Percentiles rank a stretch among this genome's conserved stretches.
Conservation (phyloP, 2,797 vertebrate species). For the Notoglanidium macrostoma region DNA sequence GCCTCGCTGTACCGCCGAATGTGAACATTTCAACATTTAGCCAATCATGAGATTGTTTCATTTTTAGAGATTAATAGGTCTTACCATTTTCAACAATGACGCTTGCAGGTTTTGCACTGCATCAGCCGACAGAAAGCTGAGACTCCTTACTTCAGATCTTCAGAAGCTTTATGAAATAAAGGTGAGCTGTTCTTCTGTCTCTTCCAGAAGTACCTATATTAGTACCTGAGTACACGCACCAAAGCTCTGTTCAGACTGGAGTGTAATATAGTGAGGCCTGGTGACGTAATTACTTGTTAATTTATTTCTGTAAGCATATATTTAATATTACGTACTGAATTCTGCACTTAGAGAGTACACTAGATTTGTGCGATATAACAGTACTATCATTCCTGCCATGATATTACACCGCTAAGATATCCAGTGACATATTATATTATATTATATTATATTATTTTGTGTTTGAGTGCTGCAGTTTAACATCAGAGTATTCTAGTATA, state of each 20-base stretch:
- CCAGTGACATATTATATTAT: too few species aligned
- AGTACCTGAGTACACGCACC: background rate
- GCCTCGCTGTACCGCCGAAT: background rate
- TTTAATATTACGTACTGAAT: too few species aligned
- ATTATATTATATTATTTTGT: background rate
- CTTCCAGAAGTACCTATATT: background rate
- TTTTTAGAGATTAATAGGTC: slow-evolving; percentile 36
- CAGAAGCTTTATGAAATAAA: slow-evolving; percentile 88
- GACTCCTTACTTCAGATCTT: slow-evolving; percentile 90
- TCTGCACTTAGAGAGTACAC: too few species aligned
- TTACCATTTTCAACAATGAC: slow-evolving; percentile 51
- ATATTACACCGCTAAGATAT: too few species aligned
- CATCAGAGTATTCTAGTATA: too few species aligned
- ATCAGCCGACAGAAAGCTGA: slow-evolving; percentile 86
- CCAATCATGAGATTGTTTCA: background rate
- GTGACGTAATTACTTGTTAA: background rate
- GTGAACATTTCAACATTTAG: background rate
- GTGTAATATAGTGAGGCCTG: too few species aligned
- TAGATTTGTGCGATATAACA: too few species aligned
- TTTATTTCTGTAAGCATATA: too few species aligned
- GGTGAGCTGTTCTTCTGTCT: slow-evolving; percentile 69
- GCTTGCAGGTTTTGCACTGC: slow-evolving; percentile 88
- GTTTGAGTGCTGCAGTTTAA: too few species aligned
- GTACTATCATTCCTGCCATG: too few species aligned
- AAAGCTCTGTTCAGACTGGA: background rate